These are phyloP conservation scores for Pampus argenteus DNA, from an alignment of 2,797 vertebrate species.

Conservation along the genomic window DNA sequence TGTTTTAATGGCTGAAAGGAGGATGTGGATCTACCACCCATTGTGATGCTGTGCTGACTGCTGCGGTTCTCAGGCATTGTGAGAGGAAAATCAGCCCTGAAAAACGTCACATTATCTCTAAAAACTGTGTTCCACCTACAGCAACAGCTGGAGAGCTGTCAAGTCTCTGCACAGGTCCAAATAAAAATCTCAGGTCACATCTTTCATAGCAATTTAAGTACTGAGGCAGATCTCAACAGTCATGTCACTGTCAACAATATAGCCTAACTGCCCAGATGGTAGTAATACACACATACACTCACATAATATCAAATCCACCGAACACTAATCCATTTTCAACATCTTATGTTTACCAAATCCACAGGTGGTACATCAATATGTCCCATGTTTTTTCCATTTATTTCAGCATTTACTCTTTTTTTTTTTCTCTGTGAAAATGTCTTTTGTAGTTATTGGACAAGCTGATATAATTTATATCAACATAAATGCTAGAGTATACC, in stretches of 20 bases:
- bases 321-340: slow-evolving; percentile 11
- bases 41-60: slow-evolving; percentile 79
- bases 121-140: slow-evolving; percentile 26
- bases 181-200: slow-evolving; percentile 25
- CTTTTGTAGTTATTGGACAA: slow-evolving; percentile 8
- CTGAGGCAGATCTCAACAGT: slow-evolving; percentile 22
- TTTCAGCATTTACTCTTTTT: background rate
- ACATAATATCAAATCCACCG: slow-evolving; percentile 15
- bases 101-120: slow-evolving; percentile 38
- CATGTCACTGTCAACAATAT: slow-evolving; percentile 2
- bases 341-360: slow-evolving; percentile 10
- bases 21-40: slow-evolving; percentile 81
- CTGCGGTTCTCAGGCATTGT: slow-evolving; percentile 59
- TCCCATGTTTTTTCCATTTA: background rate
- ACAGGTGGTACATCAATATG: background rate
- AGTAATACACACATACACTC: slow-evolving; percentile 6
- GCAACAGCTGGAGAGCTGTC: slow-evolving; percentile 50
- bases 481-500: background rate
- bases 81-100: slow-evolving; percentile 56
- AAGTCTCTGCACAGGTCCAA: slow-evolving; percentile 16
- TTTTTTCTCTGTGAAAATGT: slow-evolving; percentile 7
- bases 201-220: slow-evolving; percentile 26
- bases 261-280: background rate
- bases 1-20: slow-evolving; percentile 74
- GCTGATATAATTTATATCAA: background rate